Percentiles rank a stretch among this genome's conserved stretches.
Conservation (phyloP, 2,888 invertebrate genomes). For the Lomographa bimaculata region DNA sequence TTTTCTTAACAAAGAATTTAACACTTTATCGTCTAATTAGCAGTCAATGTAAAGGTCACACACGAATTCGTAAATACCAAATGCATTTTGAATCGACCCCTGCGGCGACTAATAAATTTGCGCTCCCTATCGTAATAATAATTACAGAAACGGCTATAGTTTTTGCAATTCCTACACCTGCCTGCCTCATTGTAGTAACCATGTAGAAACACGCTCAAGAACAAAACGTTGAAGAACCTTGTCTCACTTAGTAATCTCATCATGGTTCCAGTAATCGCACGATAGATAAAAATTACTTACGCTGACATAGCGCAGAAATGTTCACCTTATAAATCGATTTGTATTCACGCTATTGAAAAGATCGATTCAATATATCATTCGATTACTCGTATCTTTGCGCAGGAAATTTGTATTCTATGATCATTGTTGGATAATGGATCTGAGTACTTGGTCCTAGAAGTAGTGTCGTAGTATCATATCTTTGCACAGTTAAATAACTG, state of each 20-base stretch:
- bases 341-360: neutral
- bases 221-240: neutral
- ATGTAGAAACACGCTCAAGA: neutral
- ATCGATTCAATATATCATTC: constrained; percentile 27
- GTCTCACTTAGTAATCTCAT: neutral
- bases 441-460: too few relatives aligned
- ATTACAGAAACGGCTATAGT: constrained; percentile 9
- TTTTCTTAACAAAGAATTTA: neutral
- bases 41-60: constrained; percentile 14
- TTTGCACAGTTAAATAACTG: too few relatives aligned
- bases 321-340: neutral
- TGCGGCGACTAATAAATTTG: constrained; percentile 12
- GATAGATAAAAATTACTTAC: too few relatives aligned
- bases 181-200: constrained; percentile 1
- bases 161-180: constrained; percentile 17
- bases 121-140: constrained; percentile 9
- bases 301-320: neutral
- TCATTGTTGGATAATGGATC: too few relatives aligned
- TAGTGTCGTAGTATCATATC: too few relatives aligned
- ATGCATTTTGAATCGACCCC: constrained; percentile 6
- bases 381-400: constrained; percentile 15
- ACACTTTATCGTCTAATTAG: neutral
- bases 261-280: too few relatives aligned
- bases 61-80: constrained; percentile 7
- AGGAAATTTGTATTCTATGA: too few relatives aligned